Evolutionary conservation across 2,888 invertebrate species (phyloP), one percentile per base, ranked within the genome.

Genomic region (Elegia similella): DNA sequence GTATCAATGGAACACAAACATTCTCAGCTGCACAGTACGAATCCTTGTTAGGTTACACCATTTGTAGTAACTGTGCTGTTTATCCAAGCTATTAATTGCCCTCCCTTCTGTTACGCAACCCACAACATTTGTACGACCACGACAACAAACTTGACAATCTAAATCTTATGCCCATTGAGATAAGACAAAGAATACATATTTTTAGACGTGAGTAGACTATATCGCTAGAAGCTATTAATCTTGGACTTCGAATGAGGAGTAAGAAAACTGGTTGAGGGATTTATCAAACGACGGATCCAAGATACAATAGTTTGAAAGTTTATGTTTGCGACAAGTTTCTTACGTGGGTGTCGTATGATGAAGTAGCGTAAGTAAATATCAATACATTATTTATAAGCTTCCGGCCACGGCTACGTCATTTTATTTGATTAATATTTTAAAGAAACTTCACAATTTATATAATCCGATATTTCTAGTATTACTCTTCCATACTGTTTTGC

Each of bases 11-110:
- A 1, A 38, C 1, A 10, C n/a, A 10, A 12, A 50, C 12, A 16
- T 55, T 13, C 10, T 23, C 34, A 55, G 8, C 34, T 46, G 42
- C 16, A 34, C 34, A 48, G 42, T 54, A 50, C 52, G 50, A 34
- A 50, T 15, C 50, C 50, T 57, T 57, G 52, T 43, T 57, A 30
- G 50, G 50, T 15, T 34, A 13, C 50, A 12, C 50, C 50, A 50
- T 50, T 34, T 30, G 32, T 50, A 30, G 30, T 29, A 46, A 23
- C 23, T 7, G 32, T 44, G 16, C 15, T 29, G 48, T 50, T 50
- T 50, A 50, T 50, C 34, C 50, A 50, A 50, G 34, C 50, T 32
- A 48, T 15, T 42, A 55, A 23, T 12, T 57, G 17, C 7, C 7
- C 34, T 17, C 32, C 47, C 47, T 30, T 43, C 43, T 34, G 42